A percentile compares a stretch with the other conserved stretches of the same genome.
Evolutionary conservation across 2,113 vertebrate species (phyloP).

Genomic region (Bucco capensis): DNA sequence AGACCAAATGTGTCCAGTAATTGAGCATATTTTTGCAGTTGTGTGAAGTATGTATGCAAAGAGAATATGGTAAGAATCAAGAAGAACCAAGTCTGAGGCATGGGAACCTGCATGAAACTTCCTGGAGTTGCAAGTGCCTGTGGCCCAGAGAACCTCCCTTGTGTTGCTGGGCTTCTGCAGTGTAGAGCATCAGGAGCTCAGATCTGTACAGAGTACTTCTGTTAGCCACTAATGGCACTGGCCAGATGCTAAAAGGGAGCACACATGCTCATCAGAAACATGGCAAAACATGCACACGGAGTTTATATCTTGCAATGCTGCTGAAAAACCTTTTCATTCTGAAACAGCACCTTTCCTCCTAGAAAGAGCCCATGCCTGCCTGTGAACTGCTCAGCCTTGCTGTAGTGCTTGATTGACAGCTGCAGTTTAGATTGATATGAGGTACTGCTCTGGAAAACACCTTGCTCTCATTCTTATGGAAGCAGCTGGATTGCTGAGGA

Average conservation of each 20-base stretch:
- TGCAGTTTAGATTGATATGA: neutral
- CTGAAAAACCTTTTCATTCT: neutral
- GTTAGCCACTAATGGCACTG: neutral
- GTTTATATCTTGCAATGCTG: neutral
- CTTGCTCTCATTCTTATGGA: neutral
- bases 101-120: neutral
- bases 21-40: neutral
- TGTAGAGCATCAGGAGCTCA: too few relatives aligned
- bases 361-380: neutral
- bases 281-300: fast-evolving
- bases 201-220: neutral
- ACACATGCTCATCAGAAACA: neutral
- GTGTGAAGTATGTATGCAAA: neutral
- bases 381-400: neutral
- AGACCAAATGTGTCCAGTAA: neutral
- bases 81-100: neutral
- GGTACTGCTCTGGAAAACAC: neutral
- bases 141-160: neutral
- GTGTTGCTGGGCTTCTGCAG: neutral
- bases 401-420: neutral
- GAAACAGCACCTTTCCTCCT: neutral
- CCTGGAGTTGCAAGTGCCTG: neutral
- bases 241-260: neutral
- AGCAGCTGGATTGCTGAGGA: neutral
- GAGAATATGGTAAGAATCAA: neutral